Evolutionary conservation across 2,797 vertebrate species (phyloP), one percentile per base, ranked within the genome.

Genomic region (Kryptolebias ocellatus): DNA sequence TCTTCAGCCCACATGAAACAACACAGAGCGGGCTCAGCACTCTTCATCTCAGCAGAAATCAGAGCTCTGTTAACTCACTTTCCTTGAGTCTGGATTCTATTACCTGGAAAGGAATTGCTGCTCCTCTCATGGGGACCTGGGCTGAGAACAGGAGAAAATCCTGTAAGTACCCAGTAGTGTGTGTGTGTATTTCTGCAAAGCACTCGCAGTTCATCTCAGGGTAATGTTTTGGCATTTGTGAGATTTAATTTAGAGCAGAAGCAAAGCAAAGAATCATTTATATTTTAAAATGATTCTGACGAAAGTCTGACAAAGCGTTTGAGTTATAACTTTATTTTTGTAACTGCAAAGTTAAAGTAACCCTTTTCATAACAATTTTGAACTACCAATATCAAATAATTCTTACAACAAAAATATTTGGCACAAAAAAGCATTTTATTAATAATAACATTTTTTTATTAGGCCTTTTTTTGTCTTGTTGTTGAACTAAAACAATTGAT

Each of bases 101-200:
- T 78, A 82, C 80, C 70, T 64, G 68, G 69, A 76, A 69, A 68
- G 70, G 78, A 87, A 81, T 46, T 60, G 27, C 64, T 83, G 10
- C 58, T 65, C 56, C 60, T 76, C 83, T 80, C 75, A 64, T 83
- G 76, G 78, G 82, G 80, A 71, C 75, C 64, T 31, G 56, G 53
- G 67, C 29, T 39, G 67, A 80, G 66, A 79, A 87, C 83, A 79
- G 81, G 81, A 67, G 72, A 56, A 62, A 70, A 72, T 72, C 78
- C 74, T 75, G 91, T 93, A 80, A 93, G 92, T 92, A 87, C 69
- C 60, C 62, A 18, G 0, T 44, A 45, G 53, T 53, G 31, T 76
- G 24, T 47, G 24, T 47, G 16, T 59, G 65, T 59, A 69, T 50
- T 31, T 57, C 29, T 75, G 20, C 29, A 62, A 51, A 61, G 67